Evolutionary conservation across 2,797 vertebrate species (phyloP), one percentile per base, ranked within the genome.

Genomic region (Ptychobarbus kaznakovi): DNA sequence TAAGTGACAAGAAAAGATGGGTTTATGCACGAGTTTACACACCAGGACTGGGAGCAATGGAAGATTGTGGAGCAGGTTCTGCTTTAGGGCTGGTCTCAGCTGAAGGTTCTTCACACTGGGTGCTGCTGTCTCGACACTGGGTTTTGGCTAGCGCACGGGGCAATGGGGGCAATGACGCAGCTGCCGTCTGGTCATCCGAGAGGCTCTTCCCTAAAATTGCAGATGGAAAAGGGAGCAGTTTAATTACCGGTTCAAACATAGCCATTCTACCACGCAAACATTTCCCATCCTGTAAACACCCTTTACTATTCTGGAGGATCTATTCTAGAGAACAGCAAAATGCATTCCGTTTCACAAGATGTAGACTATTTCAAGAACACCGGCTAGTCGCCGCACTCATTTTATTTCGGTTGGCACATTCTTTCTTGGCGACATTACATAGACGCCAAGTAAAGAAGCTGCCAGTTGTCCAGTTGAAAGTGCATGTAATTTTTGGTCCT

Each of bases 41-140:
- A 96, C 95, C 93, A 68, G 86, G 85, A 51, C 82, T 16, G 61
- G 85, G 85, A 61, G 82, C 88, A 69, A 86, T 86, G 16, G 72
- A 85, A 16, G 76, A 69, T 77, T 90, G 88, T 6, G 91, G 88
- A 11, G 56, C 53, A 79, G 75, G 86, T 89, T 38, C 90, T 44
- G 81, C 61, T n/a, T 68, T 66, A 81, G 61, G 56, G 68, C 83
- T 87, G 28, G 87, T 89, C 90, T 91, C 88, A n/a, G 0, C 86
- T 0, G 22, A 83, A 20, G 49, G 16, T 49, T 88, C 90, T 1
- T 96, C 95, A 0, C 97, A 97, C 89, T 98, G 98, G 3, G 97
- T 98, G 92, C 96, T 96, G 80, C 94, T 94, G 11, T 98, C 97
- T 89, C 94, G 93, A 89, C 95, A 96, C 72, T 92, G 91, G 0